Evolutionary conservation across 2,113 vertebrate genomes (phyloP).

Genomic region (Thamnophis sirtalis): DNA sequence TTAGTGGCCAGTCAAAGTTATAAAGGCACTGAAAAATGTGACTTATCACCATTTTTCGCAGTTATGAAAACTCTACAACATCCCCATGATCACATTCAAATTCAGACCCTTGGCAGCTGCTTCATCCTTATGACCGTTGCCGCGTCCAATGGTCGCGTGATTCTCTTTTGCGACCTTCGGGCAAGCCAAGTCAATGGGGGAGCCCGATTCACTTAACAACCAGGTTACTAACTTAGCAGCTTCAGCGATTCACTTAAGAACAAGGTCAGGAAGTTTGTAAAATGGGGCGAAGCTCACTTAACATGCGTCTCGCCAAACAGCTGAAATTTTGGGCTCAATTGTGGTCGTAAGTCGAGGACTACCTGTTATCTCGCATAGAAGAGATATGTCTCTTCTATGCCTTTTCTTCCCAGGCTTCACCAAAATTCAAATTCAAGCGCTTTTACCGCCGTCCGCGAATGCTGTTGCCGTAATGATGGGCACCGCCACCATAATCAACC

Average conservation of each 20-base stretch:
- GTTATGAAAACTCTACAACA: too few relatives aligned
- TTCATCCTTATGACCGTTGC: not conserved
- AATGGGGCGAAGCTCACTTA: not conserved
- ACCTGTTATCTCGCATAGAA: too few relatives aligned
- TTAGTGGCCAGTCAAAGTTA: not conserved
- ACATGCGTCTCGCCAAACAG: not conserved
- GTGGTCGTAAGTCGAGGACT: not conserved
- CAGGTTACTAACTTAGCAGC: not conserved
- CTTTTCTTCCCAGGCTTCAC: not conserved
- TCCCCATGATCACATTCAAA: not conserved
- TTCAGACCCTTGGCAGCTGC: not conserved
- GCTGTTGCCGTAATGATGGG: slow-evolving; percentile 97
- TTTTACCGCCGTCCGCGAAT: slow-evolving; percentile 91
- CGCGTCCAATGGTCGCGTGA: not conserved
- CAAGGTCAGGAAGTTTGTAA: not conserved
- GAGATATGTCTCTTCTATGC: not conserved
- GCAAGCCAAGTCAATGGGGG: not conserved
- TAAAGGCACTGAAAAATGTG: not conserved
- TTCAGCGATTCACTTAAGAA: not conserved
- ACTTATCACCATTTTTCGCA: not conserved
- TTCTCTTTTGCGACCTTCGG: not conserved
- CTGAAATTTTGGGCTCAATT: not conserved
- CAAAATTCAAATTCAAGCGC: slow-evolving; percentile 31
- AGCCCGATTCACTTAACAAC: not conserved
- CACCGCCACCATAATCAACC: slow-evolving; percentile 95